A percentile compares a stretch with the other conserved stretches of the same genome.
phyloP scores from a whole-genome alignment of 2,888 invertebrate genomes.

The Anticlea derivata region DNA sequence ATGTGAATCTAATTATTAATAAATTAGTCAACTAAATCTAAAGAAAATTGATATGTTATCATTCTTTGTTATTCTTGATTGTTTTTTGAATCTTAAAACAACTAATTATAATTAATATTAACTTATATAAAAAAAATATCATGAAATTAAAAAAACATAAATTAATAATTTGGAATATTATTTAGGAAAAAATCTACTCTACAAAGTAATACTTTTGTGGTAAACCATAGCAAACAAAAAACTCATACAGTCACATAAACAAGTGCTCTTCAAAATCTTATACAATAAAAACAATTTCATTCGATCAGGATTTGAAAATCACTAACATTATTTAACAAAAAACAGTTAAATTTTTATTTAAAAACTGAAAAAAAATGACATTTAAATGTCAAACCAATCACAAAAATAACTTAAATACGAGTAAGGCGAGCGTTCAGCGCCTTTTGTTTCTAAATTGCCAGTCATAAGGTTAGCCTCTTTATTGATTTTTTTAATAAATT shows the following conservation, averaged over 20 bases:
- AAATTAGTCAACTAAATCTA: slow-evolving; percentile 29
- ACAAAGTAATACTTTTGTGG: slow-evolving; percentile 66
- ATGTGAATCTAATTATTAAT: neutral
- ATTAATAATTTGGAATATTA: neutral
- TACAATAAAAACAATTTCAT: slow-evolving; percentile 11
- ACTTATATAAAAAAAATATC: slow-evolving; percentile 16
- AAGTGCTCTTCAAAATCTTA: neutral
- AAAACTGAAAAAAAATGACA: no score
- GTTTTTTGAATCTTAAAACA: slow-evolving; percentile 22
- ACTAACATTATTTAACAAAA: slow-evolving; percentile 17
- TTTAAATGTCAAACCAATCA: no score
- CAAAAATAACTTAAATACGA: no score
- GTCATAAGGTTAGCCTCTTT: no score
- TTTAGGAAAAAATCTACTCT: slow-evolving; percentile 47
- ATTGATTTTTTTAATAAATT: no score
- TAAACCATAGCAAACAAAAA: slow-evolving; percentile 44
- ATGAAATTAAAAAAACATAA: slow-evolving; percentile 6
- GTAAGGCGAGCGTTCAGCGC: no score
- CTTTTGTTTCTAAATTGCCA: no score
- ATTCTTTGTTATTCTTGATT: slow-evolving; percentile 77
- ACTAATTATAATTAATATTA: slow-evolving; percentile 35
- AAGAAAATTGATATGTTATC: slow-evolving; percentile 70
- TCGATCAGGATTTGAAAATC: slow-evolving; percentile 14
- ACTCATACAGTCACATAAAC: neutral
- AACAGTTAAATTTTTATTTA: neutral